These are phyloP conservation scores for Lysandra bellargus DNA, from an alignment of 2,888 invertebrate species.

Conservation along the genomic window DNA sequence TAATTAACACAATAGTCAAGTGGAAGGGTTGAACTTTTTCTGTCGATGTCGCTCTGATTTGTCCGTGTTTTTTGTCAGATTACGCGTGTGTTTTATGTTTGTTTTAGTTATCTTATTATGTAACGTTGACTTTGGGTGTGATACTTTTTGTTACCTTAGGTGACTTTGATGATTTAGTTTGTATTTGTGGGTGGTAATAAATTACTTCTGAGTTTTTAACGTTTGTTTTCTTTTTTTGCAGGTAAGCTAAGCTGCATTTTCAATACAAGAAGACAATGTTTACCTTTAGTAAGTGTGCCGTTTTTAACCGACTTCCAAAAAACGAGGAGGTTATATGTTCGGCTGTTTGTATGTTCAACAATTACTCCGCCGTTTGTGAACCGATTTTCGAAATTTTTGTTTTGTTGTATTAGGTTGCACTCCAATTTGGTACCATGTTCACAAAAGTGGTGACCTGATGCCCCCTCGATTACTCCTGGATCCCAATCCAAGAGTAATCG, in stretches of 20 bases:
- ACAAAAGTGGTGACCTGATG: too few relatives aligned
- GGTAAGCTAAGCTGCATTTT: neutral
- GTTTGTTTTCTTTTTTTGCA: constrained; percentile 21
- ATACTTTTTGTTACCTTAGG: neutral
- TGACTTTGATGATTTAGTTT: neutral
- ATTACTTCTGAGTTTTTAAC: neutral
- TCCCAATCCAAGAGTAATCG: too few relatives aligned
- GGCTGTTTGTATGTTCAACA: too few relatives aligned
- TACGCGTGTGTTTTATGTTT: neutral
- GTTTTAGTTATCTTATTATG: constrained; percentile 1
- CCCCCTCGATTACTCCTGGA: too few relatives aligned
- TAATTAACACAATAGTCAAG: constrained; percentile 55
- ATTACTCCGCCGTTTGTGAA: too few relatives aligned
- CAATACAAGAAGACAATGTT: neutral
- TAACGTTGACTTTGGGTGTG: constrained; percentile 3
- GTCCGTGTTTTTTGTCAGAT: constrained; percentile 12
- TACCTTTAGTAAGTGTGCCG: too few relatives aligned
- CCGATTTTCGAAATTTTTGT: too few relatives aligned
- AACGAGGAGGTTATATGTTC: too few relatives aligned
- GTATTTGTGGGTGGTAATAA: neutral
- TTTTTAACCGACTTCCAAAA: too few relatives aligned
- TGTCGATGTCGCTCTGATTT: constrained; percentile 37
- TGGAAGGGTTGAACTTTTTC: constrained; percentile 46
- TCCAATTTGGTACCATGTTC: too few relatives aligned
- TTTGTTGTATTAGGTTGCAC: too few relatives aligned